These are phyloP conservation scores for Anolis sagrei DNA, from an alignment of 2,113 vertebrate genomes.

Conservation along the genomic window DNA sequence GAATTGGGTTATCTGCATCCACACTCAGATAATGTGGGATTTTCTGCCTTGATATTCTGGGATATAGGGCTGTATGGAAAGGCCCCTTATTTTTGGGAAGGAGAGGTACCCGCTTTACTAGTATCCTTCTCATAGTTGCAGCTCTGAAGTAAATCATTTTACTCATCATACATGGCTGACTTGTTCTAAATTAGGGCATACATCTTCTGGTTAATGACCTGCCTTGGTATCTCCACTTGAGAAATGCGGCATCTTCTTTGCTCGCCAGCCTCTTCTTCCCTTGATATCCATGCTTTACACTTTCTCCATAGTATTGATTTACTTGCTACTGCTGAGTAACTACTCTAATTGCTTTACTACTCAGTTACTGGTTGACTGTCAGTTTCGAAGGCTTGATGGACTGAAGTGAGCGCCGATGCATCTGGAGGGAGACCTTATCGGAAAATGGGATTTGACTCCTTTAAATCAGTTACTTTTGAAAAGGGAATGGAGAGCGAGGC, in stretches of 20 bases:
- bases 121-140: too few relatives aligned
- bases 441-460: constrained; percentile 79
- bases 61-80: too few relatives aligned
- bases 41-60: too few relatives aligned
- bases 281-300: background rate
- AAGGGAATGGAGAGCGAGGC: constrained; percentile 30
- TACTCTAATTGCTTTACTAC: constrained; percentile 28
- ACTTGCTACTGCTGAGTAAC: constrained; percentile 20
- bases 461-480: constrained; percentile 78
- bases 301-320: background rate
- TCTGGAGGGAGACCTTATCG: constrained; percentile 40
- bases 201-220: background rate
- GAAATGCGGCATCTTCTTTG: background rate
- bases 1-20: too few relatives aligned
- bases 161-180: fast-evolving
- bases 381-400: constrained; percentile 29
- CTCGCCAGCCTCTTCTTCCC: background rate
- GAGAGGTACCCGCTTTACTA: background rate
- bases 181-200: background rate
- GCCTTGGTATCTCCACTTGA: background rate
- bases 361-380: background rate
- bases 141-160: background rate
- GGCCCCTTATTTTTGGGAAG: background rate
- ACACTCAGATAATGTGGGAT: too few relatives aligned
- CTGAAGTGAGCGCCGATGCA: background rate